Conservation (phyloP, 2,797 vertebrate species). For the Cynodonichthys magdalenae region DNA sequence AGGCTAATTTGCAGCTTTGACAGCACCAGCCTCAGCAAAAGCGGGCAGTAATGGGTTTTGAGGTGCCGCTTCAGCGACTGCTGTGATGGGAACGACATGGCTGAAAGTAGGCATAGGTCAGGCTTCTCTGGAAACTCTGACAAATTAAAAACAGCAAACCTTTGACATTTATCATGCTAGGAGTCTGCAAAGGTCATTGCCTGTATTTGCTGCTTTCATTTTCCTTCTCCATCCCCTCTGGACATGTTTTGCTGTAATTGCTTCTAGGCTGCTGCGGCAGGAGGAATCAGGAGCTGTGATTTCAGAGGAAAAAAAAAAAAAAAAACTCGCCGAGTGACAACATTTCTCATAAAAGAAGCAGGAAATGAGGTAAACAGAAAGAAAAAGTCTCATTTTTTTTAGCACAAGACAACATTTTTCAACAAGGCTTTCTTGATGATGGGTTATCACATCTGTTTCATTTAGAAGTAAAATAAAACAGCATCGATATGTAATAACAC, state of each 20-base stretch:
- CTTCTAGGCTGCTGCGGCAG: constrained; percentile 52
- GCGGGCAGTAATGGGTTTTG: constrained; percentile 72
- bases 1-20: constrained; percentile 79
- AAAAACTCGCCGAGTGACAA: constrained; percentile 34
- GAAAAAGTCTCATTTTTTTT: constrained; percentile 12
- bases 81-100: constrained; percentile 68
- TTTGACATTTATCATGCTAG: constrained; percentile 81
- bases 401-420: constrained; percentile 15
- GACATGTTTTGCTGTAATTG: constrained; percentile 70
- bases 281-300: constrained; percentile 37
- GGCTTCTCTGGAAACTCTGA: constrained; percentile 77
- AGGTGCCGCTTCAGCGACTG: constrained; percentile 74
- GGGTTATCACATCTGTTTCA: constrained; percentile 48
- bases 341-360: constrained; percentile 30
- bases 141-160: constrained; percentile 82
- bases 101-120: constrained; percentile 75
- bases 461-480: constrained; percentile 40
- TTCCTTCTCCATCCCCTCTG: constrained; percentile 51
- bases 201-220: constrained; percentile 69
- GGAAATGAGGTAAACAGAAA: constrained; percentile 33
- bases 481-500: constrained; percentile 41
- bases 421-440: constrained; percentile 40
- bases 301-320: constrained; percentile 40
- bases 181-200: constrained; percentile 77
- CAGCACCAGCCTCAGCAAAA: constrained; percentile 69